Conservation (phyloP, 2,113 vertebrate genomes). For the Brevimyrus niger region DNA sequence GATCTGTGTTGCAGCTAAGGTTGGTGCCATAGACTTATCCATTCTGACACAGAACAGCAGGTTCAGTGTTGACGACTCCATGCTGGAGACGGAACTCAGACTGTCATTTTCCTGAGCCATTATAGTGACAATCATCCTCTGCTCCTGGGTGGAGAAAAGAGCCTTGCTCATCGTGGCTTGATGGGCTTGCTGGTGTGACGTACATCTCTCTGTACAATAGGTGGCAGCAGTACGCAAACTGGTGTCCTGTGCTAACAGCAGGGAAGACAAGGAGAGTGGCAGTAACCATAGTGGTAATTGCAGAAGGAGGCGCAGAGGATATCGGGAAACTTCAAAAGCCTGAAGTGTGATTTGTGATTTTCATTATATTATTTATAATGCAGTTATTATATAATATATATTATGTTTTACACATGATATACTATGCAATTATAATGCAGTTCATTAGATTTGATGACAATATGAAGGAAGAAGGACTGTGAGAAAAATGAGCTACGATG, state of each 20-base stretch:
- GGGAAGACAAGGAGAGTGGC: background rate
- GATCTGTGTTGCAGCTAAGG: slow-evolving; percentile 49
- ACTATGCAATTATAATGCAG: background rate
- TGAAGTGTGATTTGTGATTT: background rate
- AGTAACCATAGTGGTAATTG: background rate
- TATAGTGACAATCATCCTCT: slow-evolving; percentile 58
- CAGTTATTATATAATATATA: too few relatives aligned
- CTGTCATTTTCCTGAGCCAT: slow-evolving; percentile 41
- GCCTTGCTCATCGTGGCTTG: background rate
- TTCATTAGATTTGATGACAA: background rate
- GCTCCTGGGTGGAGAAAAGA: slow-evolving; percentile 28
- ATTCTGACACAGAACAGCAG: slow-evolving; percentile 55
- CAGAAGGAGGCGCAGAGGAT: background rate
- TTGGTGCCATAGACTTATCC: slow-evolving; percentile 76
- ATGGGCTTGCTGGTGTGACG: background rate
- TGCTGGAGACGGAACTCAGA: slow-evolving; percentile 55
- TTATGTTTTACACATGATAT: background rate
- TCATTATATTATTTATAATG: background rate
- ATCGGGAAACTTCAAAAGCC: background rate
- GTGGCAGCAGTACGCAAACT: background rate
- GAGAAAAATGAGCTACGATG: background rate
- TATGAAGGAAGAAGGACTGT: background rate
- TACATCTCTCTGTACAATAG: background rate
- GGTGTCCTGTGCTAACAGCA: background rate
- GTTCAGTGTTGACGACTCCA: slow-evolving; percentile 49